Percentiles rank a stretch among this genome's conserved stretches.
Conservation (phyloP, 1,140 invertebrate genomes). For the Colletes latitarsis region DNA sequence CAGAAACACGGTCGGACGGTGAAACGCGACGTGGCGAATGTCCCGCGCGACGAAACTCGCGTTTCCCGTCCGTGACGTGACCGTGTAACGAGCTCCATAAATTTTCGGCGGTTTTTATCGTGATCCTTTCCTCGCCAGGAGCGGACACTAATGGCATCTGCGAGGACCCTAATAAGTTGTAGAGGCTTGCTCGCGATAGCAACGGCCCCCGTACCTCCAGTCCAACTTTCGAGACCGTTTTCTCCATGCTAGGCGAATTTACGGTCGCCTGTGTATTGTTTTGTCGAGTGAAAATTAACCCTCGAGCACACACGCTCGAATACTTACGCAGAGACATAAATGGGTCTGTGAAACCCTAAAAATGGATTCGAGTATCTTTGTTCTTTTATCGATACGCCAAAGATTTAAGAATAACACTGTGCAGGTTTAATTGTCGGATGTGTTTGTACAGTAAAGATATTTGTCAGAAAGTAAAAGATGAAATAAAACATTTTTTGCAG, state of each 20-base stretch:
- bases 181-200: background rate
- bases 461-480: no score
- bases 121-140: background rate
- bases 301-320: no score
- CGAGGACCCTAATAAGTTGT: slow-evolving; percentile 9
- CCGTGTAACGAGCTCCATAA: slow-evolving; percentile 24
- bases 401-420: no score
- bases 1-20: slow-evolving; percentile 11
- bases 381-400: no score
- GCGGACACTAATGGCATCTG: slow-evolving; percentile 4
- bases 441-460: no score
- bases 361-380: no score
- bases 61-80: slow-evolving; percentile 10
- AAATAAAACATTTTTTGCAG: no score
- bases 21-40: slow-evolving; percentile 28
- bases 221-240: background rate
- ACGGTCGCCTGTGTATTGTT: background rate
- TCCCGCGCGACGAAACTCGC: slow-evolving; percentile 18
- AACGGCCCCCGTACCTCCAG: background rate
- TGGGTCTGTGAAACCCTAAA: no score
- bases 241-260: background rate
- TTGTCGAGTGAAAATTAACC: no score
- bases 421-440: no score
- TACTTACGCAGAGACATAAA: no score
- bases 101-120: slow-evolving; percentile 27